phyloP scores from a whole-genome alignment of 2,113 vertebrate genomes.

The Clarias magur region DNA sequence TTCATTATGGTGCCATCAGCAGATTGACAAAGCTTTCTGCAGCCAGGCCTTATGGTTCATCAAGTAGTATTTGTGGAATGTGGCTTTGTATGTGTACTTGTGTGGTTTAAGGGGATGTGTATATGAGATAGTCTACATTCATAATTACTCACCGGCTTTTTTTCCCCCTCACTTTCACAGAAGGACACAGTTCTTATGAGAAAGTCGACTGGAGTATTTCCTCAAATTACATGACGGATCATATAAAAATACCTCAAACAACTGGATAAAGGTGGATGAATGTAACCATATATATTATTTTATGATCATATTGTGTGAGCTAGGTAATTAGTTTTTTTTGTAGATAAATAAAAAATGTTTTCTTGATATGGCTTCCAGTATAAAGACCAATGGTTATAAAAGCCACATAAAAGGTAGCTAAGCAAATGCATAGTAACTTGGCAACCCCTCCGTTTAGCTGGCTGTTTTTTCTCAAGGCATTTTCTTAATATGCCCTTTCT shows the following conservation, averaged over 20 bases:
- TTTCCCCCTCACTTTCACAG: not conserved
- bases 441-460: constrained; percentile 23
- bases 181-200: not conserved
- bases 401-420: not conserved
- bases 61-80: not conserved
- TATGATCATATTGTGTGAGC: not conserved
- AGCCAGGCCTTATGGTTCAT: not conserved
- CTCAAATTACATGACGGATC: too few species aligned
- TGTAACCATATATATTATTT: not conserved
- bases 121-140: not conserved
- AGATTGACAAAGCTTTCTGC: constrained; percentile 2
- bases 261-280: not conserved
- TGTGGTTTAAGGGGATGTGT: not conserved
- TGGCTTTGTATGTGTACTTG: not conserved
- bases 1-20: constrained; percentile 43
- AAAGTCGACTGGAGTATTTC: not conserved
- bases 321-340: not conserved
- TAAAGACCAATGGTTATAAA: not conserved
- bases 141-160: not conserved
- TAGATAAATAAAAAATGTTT: not conserved
- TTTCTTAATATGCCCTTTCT: constrained; percentile 54
- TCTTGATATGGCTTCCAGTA: not conserved
- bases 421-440: not conserved
- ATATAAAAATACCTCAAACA: not conserved
- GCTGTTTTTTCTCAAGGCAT: constrained; percentile 33